These are phyloP conservation scores for Drosophila parthenogenetica DNA, from an alignment of 2,888 invertebrate genomes.

Conservation along the genomic window DNA sequence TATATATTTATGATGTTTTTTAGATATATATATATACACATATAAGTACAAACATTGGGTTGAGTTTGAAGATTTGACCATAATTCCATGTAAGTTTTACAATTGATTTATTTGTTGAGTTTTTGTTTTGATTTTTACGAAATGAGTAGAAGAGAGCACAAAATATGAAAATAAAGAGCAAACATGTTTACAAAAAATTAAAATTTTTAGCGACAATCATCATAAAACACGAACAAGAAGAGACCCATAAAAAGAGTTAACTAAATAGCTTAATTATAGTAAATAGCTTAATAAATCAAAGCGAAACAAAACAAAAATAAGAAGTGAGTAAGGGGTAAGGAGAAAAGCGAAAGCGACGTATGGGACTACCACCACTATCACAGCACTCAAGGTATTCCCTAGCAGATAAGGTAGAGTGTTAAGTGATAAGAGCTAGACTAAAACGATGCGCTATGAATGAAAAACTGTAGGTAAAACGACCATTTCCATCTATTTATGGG, in stretches of 20 bases:
- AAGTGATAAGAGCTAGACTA: conserved; percentile 25
- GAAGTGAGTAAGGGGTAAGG: neutral
- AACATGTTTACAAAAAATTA: conserved; percentile 64
- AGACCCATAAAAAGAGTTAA: neutral
- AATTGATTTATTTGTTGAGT: conserved; percentile 31
- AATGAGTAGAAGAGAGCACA: conserved; percentile 57
- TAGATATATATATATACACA: conserved; percentile 31
- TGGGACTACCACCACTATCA: neutral
- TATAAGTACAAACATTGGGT: conserved; percentile 26
- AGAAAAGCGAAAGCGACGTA: neutral
- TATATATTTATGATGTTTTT: conserved; percentile 22
- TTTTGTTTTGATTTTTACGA: conserved; percentile 37
- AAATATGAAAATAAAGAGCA: conserved; percentile 76
- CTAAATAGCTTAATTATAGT: neutral
- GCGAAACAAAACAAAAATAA: neutral
- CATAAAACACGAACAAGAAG: conserved; percentile 5
- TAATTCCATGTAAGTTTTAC: conserved; percentile 50
- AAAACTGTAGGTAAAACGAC: conserved; percentile 6
- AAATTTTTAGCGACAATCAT: conserved; percentile 21
- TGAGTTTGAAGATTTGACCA: conserved; percentile 47
- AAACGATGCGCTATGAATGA: conserved; percentile 37
- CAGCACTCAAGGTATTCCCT: conserved; percentile 10
- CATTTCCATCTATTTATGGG: conserved; percentile 29
- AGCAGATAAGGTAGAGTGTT: conserved; percentile 8
- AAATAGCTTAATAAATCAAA: conserved; percentile 1